Base-by-base conservation (phyloP, 2,888 invertebrate species). In the Candidula unifasciata region DNA sequence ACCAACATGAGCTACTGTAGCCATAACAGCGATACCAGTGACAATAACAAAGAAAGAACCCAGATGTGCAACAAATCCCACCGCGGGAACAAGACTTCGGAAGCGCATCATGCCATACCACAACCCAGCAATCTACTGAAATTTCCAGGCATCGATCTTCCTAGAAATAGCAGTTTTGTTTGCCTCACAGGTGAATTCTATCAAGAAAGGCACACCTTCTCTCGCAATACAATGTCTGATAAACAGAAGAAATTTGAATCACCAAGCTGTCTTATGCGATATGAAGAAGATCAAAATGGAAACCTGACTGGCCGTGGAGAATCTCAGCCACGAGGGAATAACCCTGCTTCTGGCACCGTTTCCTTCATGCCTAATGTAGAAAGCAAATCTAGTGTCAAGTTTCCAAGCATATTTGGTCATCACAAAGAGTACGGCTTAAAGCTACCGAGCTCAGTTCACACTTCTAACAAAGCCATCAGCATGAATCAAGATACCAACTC, bases 151-250 rank as follows among this genome's bases (percentile, higher is more conserved):
- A 84, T 84, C 27, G 80, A 80, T 24, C 76, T 76, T 52, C 35
- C 80, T 44, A 80, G 76, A 66, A 84, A 68, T 35, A 84, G 68
- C 84, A 80, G 80, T 74, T 66, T 74, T 30, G 18, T 80, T 8
- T 76, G 80, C 27, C 79, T 84, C 10, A 64, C 37, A 30, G 76
- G 68, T 66, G 82, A 77, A 27, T 66, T 66, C 66, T 35, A 3
- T 54, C 6, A 54, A 30, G 3, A 33, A n/a, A 33, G 33, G 30
- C 66, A 44, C 0, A 66, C 44, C 16, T 27, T 21, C 35, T 0
- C 66, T 27, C 52, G 10, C 27, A 54, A 54, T 54, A 30, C 1
- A 0, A 54, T 6, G 3, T 74, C 2, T 27, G 27, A 74, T 21
- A 21, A 44, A 1, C 44, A 13, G 16, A 24, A 37, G 24, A 44